A percentile compares a stretch with the other conserved stretches of the same genome.
Evolutionary conservation across 1,140 invertebrate genomes (phyloP).

Genomic region (Palaemon carinicauda): DNA sequence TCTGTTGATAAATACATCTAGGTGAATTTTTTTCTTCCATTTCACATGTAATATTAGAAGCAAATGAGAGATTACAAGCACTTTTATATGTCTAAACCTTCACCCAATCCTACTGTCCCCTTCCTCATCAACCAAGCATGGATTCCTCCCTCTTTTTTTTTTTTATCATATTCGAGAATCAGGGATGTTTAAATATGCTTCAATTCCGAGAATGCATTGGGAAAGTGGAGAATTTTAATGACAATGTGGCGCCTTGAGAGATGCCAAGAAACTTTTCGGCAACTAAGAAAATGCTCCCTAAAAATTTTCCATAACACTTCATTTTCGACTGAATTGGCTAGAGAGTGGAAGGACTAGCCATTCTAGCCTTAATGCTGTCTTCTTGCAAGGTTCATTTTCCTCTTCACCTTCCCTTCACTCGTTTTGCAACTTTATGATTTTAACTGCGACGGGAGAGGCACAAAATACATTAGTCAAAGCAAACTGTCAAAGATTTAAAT

Average conservation of each 20-base stretch:
- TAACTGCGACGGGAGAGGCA: constrained; percentile 50
- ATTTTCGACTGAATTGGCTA: constrained; percentile 49
- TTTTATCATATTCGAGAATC: constrained; percentile 47
- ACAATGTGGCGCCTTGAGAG: constrained; percentile 55
- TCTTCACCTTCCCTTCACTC: constrained; percentile 21
- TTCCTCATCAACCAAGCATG: no score
- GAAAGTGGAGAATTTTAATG: constrained; percentile 57
- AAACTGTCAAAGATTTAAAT: constrained; percentile 57
- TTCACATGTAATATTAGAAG: no score
- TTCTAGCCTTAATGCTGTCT: neutral
- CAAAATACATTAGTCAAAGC: constrained; percentile 57
- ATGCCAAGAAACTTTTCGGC: constrained; percentile 54
- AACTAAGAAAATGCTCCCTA: constrained; percentile 49
- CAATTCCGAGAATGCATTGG: constrained; percentile 55
- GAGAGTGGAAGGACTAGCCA: neutral
- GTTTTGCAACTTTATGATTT: constrained; percentile 52
- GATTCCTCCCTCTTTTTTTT: constrained; percentile 33
- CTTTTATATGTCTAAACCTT: no score
- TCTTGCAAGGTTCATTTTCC: neutral
- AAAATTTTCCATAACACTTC: constrained; percentile 52
- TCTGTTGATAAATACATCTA: no score
- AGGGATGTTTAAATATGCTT: constrained; percentile 57
- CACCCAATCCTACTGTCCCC: no score
- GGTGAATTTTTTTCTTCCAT: no score
- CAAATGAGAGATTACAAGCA: no score